A percentile compares a stretch with the other conserved stretches of the same genome.
These are phyloP conservation scores for Alca torda DNA, from an alignment of 2,797 vertebrate genomes.

Conservation along the genomic window DNA sequence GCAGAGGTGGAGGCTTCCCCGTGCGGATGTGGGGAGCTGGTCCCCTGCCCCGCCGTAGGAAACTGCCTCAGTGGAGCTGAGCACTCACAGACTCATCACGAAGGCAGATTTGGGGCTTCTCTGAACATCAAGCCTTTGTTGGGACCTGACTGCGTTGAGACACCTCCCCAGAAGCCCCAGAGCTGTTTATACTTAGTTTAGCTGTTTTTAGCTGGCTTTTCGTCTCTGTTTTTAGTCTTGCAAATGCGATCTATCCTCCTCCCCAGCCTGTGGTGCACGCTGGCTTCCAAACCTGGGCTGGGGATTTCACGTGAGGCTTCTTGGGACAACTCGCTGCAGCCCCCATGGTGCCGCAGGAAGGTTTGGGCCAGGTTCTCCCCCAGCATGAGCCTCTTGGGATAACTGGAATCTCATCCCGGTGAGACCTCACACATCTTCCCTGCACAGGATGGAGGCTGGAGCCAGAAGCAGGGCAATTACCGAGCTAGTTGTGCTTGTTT, in stretches of 20 bases:
- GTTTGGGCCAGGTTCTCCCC: not conserved
- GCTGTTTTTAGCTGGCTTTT: too few species aligned
- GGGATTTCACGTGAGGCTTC: not conserved
- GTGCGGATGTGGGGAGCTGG: accelerated
- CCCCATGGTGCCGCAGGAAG: accelerated
- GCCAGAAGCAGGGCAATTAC: not conserved
- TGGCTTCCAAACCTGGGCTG: not conserved
- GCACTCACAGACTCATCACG: not conserved
- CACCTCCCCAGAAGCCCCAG: not conserved
- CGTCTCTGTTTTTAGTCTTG: not conserved
- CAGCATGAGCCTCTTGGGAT: not conserved
- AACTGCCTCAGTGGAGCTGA: not conserved
- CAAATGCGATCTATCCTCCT: not conserved
- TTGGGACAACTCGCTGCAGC: not conserved
- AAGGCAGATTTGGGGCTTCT: not conserved
- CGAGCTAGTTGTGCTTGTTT: not conserved
- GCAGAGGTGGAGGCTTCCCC: not conserved
- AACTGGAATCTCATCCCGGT: not conserved
- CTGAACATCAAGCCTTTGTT: not conserved
- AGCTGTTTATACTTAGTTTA: not conserved
- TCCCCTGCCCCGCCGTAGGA: not conserved
- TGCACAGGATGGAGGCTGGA: not conserved
- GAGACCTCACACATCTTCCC: not conserved
- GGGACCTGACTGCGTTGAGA: not conserved
- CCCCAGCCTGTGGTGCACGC: not conserved